Base-by-base conservation (phyloP, 2,888 invertebrate species). In the Caradrina kadenii region DNA sequence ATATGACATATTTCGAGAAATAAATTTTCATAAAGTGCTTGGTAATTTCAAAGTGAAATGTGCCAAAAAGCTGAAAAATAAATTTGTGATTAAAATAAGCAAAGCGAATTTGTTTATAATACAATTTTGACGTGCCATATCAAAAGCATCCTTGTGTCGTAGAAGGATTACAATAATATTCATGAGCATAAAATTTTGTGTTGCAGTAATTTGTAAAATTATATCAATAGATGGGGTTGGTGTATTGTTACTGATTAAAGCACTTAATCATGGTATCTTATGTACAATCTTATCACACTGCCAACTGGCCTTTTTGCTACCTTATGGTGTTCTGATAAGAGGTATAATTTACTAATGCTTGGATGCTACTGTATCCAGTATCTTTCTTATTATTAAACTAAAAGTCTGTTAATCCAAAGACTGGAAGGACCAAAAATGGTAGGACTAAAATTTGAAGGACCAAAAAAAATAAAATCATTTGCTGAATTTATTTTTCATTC, bases 31-130 rank as follows among this genome's bases (percentile, higher is more conserved):
- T 49, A 45, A 59, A 49, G 71, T 71, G 76, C 69, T 77, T 48
- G 35, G 59, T 60, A 76, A 80, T 72, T 66, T 70, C 31, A 54
- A 65, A 53, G 52, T 81, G 68, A 66, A 71, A 80, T 39, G 80
- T 84, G 84, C 81, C 66, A 52, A 73, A 77, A 84, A 84, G 84
- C 86, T 70, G 70, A 79, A 69, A 73, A 75, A 74, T 63, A 83
- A 77, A 77, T 63, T 67, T 49, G 69, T 81, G 80, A 80, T 69
- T 39, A 65, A 73, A 72, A 80, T 79, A 85, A 83, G 68, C 78
- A 19, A 85, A 84, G 84, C 82, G 8, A 53, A 75, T 65, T 80
- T 82, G 78, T 82, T 76, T 13, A 77, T 78, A 77, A 56, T 71
- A 80, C 76, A 81, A 78, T 74, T 81, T 81, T 78, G 55, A 39